These are phyloP conservation scores for Cephonodes hylas DNA, from an alignment of 2,888 invertebrate genomes.

Conservation along the genomic window DNA sequence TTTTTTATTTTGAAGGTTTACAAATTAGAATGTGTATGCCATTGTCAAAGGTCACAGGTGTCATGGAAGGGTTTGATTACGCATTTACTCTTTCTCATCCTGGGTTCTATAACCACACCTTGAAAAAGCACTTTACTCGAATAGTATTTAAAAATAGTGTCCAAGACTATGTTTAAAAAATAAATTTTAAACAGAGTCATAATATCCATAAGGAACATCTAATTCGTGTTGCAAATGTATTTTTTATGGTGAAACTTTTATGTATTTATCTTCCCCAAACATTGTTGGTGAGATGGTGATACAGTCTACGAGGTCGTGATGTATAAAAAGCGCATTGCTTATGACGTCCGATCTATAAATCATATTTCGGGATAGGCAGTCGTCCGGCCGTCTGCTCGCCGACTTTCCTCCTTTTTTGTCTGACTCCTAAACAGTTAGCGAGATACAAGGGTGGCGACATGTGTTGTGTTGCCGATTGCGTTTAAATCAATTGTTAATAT, in stretches of 20 bases:
- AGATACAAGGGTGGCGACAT: conserved; percentile 67
- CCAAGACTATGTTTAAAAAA: too few species aligned
- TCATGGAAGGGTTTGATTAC: too few species aligned
- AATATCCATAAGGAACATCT: too few species aligned
- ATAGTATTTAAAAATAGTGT: too few species aligned
- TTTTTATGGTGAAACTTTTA: not conserved
- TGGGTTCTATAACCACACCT: too few species aligned
- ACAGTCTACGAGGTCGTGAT: conserved; percentile 64
- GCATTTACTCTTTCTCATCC: too few species aligned
- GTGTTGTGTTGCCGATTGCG: conserved; percentile 42
- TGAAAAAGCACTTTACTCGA: too few species aligned
- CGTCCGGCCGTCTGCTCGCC: conserved; percentile 63
- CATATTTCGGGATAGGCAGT: conserved; percentile 71
- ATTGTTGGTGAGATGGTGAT: conserved; percentile 35
- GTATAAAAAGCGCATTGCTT: conserved; percentile 76
- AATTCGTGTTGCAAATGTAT: conserved; percentile 1
- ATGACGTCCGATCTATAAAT: conserved; percentile 78
- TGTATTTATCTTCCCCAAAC: not conserved
- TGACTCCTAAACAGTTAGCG: conserved; percentile 63
- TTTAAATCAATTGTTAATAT: conserved; percentile 43
- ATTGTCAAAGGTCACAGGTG: too few species aligned
- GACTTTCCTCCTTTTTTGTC: conserved; percentile 77
- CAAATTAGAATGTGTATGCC: too few species aligned
- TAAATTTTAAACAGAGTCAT: too few species aligned
- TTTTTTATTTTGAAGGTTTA: too few species aligned